Base-by-base conservation (phyloP, 2,797 vertebrate species). In the Meda fulgida region DNA sequence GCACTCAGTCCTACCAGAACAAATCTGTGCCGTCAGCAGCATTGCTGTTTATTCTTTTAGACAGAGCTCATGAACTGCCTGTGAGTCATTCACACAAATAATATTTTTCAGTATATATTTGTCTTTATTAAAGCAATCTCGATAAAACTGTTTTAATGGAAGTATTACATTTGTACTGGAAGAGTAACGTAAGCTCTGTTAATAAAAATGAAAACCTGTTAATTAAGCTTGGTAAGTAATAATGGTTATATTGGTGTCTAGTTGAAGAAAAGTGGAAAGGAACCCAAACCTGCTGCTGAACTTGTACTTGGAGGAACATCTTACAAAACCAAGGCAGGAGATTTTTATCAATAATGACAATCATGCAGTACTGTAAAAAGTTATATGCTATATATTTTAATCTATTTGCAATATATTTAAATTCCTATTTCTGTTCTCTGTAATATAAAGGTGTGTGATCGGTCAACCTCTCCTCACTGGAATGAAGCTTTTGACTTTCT, bases 231-330 rank as follows among this genome's bases (percentile, higher is more conserved):
- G 26, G 18, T 18, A n/a, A n/a, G 6, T 46, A 60, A 34, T 36
- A 7, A n/a, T 43, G 34, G 16, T 38, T 51, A 23, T 67, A 9
- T 85, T 29, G 86, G 8, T 83, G 18, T 60, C 60, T 67, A 98
- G 97, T 88, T 97, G 38, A 96, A 96, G 88, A 98, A 97, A 90
- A 96, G 96, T 40, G 95, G 95, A 78, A 97, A 97, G 89, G 95
- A 95, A 9, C 96, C 97, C 70, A 96, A 94, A 87, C 92, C 96
- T 51, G 96, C 94, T 11, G 94, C 93, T 51, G 96, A 94, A 83
- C 92, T 98, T 38, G 80, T 92, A 5, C 91, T 98, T 51, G 95
- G 93, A 23, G 95, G 94, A 40, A 89, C 91, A 10, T 91, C 93
- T 70, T 87, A 95, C 89, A 97, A 95, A 94, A 97, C 95, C 60